Percentiles rank a stretch among this genome's conserved stretches.
These are phyloP conservation scores for Apis mellifera DNA, from an alignment of 1,140 invertebrate genomes.

Conservation along the genomic window Amel_HAv3.1 CM009944.2:3232001-3232500, in stretches of 20 bases:
- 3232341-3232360: constrained; percentile 26
- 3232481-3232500: background rate
- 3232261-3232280: constrained; percentile 36
- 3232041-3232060: background rate
- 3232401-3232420: constrained; percentile 7
- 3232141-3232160: constrained; percentile 9
- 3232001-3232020: too few species aligned
- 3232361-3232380: background rate
- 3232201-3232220: background rate
- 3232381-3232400: constrained; percentile 21
- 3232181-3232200: background rate
- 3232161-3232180: constrained; percentile 8
- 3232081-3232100: background rate
- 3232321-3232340: constrained; percentile 44
- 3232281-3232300: constrained; percentile 30
- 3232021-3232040: too few species aligned
- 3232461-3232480: constrained; percentile 7
- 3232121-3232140: background rate
- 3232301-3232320: constrained; percentile 12
- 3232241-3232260: background rate
- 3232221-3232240: background rate
- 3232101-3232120: too few species aligned
- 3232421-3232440: background rate
- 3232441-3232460: constrained; percentile 10
- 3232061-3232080: too few species aligned